Conservation (phyloP, 2,113 vertebrate genomes). For the Ifrita kowaldi region DNA sequence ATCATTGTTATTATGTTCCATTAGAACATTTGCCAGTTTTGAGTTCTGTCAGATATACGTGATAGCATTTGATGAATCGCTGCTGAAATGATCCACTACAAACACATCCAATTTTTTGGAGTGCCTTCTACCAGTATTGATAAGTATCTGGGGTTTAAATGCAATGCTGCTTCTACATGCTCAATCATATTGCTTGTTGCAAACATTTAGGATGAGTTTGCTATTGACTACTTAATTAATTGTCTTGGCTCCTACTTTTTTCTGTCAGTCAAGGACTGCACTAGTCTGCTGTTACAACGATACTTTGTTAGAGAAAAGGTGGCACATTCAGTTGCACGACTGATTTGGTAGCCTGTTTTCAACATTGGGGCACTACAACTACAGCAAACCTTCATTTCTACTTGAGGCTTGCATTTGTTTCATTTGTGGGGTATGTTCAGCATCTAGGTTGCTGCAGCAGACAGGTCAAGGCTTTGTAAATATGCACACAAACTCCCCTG, state of each 20-base stretch:
- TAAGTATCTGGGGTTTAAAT: conserved; percentile 47
- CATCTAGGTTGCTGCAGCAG: not conserved
- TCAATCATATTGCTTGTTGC: conserved; percentile 16
- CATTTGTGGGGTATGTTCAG: not conserved
- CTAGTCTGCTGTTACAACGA: not conserved
- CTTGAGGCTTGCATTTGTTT: not conserved
- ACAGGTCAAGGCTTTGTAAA: not conserved
- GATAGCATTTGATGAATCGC: conserved; percentile 63
- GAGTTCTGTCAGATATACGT: conserved; percentile 58
- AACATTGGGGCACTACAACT: not conserved
- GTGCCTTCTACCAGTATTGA: conserved; percentile 58
- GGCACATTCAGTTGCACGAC: not conserved
- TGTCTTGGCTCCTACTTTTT: conserved; percentile 14
- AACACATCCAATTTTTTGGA: conserved; percentile 45
- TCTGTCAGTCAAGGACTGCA: conserved; percentile 33
- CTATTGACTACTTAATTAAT: conserved; percentile 61
- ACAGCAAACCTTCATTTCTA: not conserved
- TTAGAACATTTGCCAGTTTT: conserved; percentile 69
- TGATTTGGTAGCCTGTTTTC: not conserved
- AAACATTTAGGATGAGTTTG: conserved; percentile 42
- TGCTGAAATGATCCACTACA: conserved; percentile 62
- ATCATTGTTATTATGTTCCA: conserved; percentile 69
- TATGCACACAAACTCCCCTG: not conserved
- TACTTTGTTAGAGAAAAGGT: not conserved
- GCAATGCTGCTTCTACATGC: not conserved